These are phyloP conservation scores for Microdon myrmicae DNA, from an alignment of 2,888 invertebrate genomes.

Conservation along the genomic window DNA sequence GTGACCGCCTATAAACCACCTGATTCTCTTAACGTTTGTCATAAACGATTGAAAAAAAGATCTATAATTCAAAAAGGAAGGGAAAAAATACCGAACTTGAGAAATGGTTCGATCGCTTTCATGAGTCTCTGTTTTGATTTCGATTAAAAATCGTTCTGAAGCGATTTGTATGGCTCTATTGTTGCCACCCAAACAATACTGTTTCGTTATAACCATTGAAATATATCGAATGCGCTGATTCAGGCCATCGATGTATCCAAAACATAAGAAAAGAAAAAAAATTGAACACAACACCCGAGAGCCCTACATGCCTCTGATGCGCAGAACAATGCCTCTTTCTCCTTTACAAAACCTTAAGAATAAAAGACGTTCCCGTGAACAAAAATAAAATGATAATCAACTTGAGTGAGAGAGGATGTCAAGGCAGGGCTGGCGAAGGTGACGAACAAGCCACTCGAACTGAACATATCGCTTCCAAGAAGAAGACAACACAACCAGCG, in stretches of 20 bases:
- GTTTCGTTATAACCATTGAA: constrained; percentile 45
- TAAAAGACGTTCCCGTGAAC: constrained; percentile 39
- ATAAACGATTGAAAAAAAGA: no score
- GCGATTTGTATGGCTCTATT: constrained; percentile 45
- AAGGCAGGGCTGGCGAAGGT: constrained; percentile 23
- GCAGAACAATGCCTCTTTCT: constrained; percentile 23
- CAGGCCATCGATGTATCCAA: constrained; percentile 37
- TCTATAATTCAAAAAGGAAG: no score
- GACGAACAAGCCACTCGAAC: constrained; percentile 45
- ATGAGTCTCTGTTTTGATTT: constrained; percentile 46
- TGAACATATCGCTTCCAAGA: constrained; percentile 34
- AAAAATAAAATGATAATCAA: constrained; percentile 49
- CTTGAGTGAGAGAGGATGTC: constrained; percentile 23
- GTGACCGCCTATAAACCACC: no score
- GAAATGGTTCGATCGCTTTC: no score
- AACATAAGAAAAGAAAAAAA: constrained; percentile 23
- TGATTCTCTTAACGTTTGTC: no score
- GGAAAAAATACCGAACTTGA: no score
- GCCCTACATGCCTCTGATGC: constrained; percentile 22
- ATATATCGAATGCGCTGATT: constrained; percentile 37
- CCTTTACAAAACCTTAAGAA: constrained; percentile 37
- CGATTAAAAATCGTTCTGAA: constrained; percentile 44
- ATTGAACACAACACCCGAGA: constrained; percentile 9
- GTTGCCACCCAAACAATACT: constrained; percentile 40
- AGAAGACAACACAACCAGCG: constrained; percentile 18